Base-by-base conservation (phyloP, 2,113 vertebrate genomes). In the Eurystomus gularis region DNA sequence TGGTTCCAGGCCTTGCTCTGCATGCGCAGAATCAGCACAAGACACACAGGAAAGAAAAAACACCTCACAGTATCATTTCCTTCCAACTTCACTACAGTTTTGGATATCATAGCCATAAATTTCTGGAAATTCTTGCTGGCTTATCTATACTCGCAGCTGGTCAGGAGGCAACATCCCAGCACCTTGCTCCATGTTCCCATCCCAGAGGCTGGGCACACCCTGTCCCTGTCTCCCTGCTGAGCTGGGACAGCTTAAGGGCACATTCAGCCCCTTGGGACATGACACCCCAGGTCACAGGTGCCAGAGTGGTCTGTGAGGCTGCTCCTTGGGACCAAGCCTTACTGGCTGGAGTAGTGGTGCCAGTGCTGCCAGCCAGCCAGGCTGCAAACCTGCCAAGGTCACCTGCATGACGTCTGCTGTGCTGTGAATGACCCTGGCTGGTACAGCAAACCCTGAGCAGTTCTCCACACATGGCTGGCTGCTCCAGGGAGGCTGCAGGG, bases 211-310 rank as follows among this genome's bases (percentile, higher is more conserved):
- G 40, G 19, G 31, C 14, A 46, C 5, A 46, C 31, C 14, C 23
- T 64, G 84, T 4, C 1, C 7, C 29, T 33, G 6, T n/a, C 60
- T 64, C 79, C n/a, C 35, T 1, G 0, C 37, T 0, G 0, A 66
- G 64, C 57, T 66, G 55, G 46, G 68, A 40, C 26, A 76, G 19
- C 18, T 49, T 15, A 51, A 54, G 13, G 33, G 26, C 35, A 37
- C 35, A 1, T 8, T 25, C 2, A 12, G 24, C 28, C 48, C 17
- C 2, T 0, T 7, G 21, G 33, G 64, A 28, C 37, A 39, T 51
- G 73, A 80, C 51, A 51, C 3, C 28, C 8, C 10, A 31, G 46
- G 33, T 51, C 65, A 73, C 49, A 26, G 70, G 10, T 3, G 4
- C 35, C 82, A 85, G 48, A 73, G 26, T 11, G 46, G 69, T 46